Conservation (phyloP, 1,140 invertebrate species). For the Bombyx mandarina region DNA sequence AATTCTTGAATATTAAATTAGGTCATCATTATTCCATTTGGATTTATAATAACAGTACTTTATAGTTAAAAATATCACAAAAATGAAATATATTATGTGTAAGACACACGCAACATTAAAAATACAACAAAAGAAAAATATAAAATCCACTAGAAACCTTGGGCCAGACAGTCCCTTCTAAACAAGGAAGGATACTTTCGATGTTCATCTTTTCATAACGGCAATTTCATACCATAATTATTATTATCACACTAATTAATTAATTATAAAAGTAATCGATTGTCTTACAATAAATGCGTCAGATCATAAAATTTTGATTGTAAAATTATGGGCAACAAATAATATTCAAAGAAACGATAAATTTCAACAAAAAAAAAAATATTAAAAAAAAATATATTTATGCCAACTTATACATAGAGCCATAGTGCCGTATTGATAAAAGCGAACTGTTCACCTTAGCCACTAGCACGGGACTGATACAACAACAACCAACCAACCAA, state of each 20-base stretch:
- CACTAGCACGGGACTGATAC: slow-evolving; percentile 26
- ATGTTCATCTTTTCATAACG: slow-evolving; percentile 69
- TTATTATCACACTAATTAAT: slow-evolving; percentile 71
- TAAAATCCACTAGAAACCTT: slow-evolving; percentile 70
- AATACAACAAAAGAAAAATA: slow-evolving; percentile 71
- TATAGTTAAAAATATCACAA: slow-evolving; percentile 73
- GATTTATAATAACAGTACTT: slow-evolving; percentile 70
- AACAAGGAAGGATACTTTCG: slow-evolving; percentile 73
- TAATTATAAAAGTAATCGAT: slow-evolving; percentile 70
- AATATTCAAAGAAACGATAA: slow-evolving; percentile 60
- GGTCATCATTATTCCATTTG: slow-evolving; percentile 68
- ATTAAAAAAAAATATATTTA: slow-evolving; percentile 8
- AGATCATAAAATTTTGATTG: slow-evolving; percentile 70
- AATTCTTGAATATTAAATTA: slow-evolving; percentile 71
- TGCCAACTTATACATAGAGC: slow-evolving; percentile 65
- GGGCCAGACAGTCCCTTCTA: slow-evolving; percentile 67
- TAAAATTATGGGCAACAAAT: slow-evolving; percentile 68
- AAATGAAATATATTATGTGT: slow-evolving; percentile 72
- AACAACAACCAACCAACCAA: slow-evolving; percentile 43
- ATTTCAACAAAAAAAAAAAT: slow-evolving; percentile 51
- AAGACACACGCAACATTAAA: slow-evolving; percentile 71
- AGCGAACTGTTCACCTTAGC: slow-evolving; percentile 49
- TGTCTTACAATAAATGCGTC: slow-evolving; percentile 72
- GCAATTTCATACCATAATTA: slow-evolving; percentile 68
- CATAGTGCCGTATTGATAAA: slow-evolving; percentile 70